Conservation (phyloP, 2,797 vertebrate species). For the Macropodus opercularis region DNA sequence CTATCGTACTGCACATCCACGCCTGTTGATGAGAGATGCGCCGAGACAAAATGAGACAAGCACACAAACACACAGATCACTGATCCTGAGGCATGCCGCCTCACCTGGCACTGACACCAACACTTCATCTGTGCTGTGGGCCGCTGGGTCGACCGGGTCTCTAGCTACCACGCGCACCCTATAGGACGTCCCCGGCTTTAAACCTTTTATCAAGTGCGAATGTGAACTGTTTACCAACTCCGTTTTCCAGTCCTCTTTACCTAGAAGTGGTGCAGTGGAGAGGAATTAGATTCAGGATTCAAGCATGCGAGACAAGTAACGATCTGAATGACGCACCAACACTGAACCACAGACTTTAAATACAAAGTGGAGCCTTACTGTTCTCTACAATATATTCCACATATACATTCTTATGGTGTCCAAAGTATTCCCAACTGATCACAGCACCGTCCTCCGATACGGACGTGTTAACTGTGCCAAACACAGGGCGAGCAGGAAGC, state of each 20-base stretch:
- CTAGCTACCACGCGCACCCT: slow-evolving; percentile 92
- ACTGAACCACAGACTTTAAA: slow-evolving; percentile 14
- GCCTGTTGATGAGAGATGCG: slow-evolving; percentile 22
- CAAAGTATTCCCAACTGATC: slow-evolving; percentile 95
- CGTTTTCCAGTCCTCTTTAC: slow-evolving; percentile 94
- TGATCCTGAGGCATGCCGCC: slow-evolving; percentile 77
- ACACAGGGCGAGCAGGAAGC: slow-evolving; percentile 84
- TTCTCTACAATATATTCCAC: slow-evolving; percentile 95
- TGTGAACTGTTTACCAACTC: slow-evolving; percentile 93
- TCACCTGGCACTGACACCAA: slow-evolving; percentile 95
- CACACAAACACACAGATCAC: slow-evolving; percentile 14
- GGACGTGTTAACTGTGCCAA: slow-evolving; percentile 88
- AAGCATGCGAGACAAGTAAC: not conserved
- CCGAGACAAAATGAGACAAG: slow-evolving; percentile 23
- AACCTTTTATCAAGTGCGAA: slow-evolving; percentile 91
- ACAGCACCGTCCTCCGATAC: slow-evolving; percentile 88
- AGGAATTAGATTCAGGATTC: slow-evolving; percentile 39
- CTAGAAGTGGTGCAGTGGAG: slow-evolving; percentile 75
- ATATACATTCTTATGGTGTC: slow-evolving; percentile 91
- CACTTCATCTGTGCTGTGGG: slow-evolving; percentile 88
- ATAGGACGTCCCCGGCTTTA: slow-evolving; percentile 94
- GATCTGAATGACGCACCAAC: not conserved
- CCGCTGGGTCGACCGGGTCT: slow-evolving; percentile 82
- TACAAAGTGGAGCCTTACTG: slow-evolving; percentile 87
- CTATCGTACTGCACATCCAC: slow-evolving; percentile 19